Conservation (phyloP, 2,113 vertebrate species). For the Amblyopsis rosae region DNA sequence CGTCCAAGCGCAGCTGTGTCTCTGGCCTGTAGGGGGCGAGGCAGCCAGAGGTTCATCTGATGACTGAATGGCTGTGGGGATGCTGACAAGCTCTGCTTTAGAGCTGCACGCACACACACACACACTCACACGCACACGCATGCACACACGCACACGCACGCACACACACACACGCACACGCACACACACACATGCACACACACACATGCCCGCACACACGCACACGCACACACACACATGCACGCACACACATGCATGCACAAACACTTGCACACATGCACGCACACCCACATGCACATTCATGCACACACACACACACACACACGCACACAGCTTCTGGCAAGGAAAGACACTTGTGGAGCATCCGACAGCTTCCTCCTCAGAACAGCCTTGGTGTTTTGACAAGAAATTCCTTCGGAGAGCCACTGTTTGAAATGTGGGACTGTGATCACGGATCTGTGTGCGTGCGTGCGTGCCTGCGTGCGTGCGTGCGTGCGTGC, state of each 20-base stretch:
- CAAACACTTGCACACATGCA: neutral
- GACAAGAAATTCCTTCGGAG: slow-evolving; percentile 69
- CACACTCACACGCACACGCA: neutral
- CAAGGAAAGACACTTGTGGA: slow-evolving; percentile 55
- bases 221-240: neutral
- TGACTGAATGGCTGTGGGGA: slow-evolving; percentile 19
- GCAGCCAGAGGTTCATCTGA: slow-evolving; percentile 13
- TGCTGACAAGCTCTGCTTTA: slow-evolving; percentile 37
- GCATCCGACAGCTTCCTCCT: slow-evolving; percentile 66
- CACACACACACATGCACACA: too few species aligned
- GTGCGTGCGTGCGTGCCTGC: neutral
- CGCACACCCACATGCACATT: neutral
- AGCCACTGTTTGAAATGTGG: slow-evolving; percentile 62
- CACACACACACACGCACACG: neutral
- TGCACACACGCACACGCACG: neutral
- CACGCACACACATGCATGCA: neutral
- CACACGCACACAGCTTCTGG: slow-evolving; percentile 27
- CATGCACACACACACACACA: neutral
- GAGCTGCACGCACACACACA: slow-evolving; percentile 22
- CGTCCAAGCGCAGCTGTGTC: slow-evolving; percentile 43
- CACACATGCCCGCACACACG: too few species aligned
- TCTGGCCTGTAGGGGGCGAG: slow-evolving; percentile 18
- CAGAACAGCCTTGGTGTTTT: slow-evolving; percentile 67
- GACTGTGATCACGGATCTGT: slow-evolving; percentile 38
- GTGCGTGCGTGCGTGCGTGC: too few species aligned